These are phyloP conservation scores for Microctonus aethiopoides DNA, from an alignment of 2,888 invertebrate species.

Conservation along the genomic window DNA sequence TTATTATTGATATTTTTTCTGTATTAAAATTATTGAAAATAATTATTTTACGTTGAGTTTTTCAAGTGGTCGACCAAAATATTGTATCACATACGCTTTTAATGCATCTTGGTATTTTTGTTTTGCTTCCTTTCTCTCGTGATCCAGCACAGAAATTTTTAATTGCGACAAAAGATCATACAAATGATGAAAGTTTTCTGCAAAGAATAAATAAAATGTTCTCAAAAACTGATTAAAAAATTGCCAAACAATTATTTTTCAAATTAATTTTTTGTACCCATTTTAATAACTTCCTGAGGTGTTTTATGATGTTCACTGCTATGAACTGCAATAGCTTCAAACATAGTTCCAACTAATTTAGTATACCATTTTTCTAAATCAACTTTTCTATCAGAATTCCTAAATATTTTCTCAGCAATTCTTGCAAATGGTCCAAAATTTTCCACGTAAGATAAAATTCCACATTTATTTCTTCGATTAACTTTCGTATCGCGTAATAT, in stretches of 20 bases:
- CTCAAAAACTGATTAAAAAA: not conserved
- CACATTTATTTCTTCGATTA: constrained; percentile 83
- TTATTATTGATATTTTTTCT: constrained; percentile 30
- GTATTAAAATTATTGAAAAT: not conserved
- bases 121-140: constrained; percentile 89
- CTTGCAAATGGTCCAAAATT: constrained; percentile 90
- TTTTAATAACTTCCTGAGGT: constrained; percentile 90
- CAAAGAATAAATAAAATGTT: constrained; percentile 53
- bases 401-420: constrained; percentile 89
- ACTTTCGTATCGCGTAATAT: constrained; percentile 80
- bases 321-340: constrained; percentile 83
- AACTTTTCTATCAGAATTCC: constrained; percentile 84
- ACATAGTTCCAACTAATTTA: constrained; percentile 83
- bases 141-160: constrained; percentile 90
- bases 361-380: constrained; percentile 94
- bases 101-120: constrained; percentile 90
- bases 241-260: not conserved
- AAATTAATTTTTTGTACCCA: constrained; percentile 71
- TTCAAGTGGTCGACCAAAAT: constrained; percentile 93
- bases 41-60: constrained; percentile 81
- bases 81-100: constrained; percentile 90
- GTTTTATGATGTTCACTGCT: constrained; percentile 89
- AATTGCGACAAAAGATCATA: constrained; percentile 86
- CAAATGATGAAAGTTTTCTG: constrained; percentile 95
- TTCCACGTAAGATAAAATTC: constrained; percentile 87